phyloP scores from a whole-genome alignment of 2,888 invertebrate genomes.

The Andrena flavipes region DNA sequence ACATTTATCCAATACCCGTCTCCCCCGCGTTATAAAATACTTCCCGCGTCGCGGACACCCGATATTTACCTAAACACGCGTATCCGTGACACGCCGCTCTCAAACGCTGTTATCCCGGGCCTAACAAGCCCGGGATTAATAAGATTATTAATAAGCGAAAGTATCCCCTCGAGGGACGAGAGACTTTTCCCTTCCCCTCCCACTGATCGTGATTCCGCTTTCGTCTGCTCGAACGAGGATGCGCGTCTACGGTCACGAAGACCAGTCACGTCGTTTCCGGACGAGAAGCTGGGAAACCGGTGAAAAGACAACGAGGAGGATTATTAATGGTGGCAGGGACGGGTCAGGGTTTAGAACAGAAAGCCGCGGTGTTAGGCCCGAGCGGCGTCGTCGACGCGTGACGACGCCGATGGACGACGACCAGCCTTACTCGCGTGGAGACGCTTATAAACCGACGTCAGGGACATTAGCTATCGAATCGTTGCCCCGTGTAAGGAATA shows the following conservation, averaged over 20 bases:
- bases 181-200: slow-evolving; percentile 19
- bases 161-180: slow-evolving; percentile 34
- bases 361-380: slow-evolving; percentile 23
- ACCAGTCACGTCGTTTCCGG: background rate
- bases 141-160: slow-evolving; percentile 64
- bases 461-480: slow-evolving; percentile 73
- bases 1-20: background rate
- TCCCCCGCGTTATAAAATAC: slow-evolving; percentile 26
- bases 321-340: slow-evolving; percentile 57
- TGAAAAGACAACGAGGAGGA: slow-evolving; percentile 33
- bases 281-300: slow-evolving; percentile 14
- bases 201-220: background rate
- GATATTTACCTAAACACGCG: slow-evolving; percentile 32
- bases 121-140: slow-evolving; percentile 45
- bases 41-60: slow-evolving; percentile 11
- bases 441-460: slow-evolving; percentile 59
- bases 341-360: slow-evolving; percentile 50
- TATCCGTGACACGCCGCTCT: slow-evolving; percentile 19
- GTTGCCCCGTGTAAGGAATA: slow-evolving; percentile 71
- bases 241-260: background rate
- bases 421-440: slow-evolving; percentile 11
- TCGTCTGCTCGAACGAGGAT: slow-evolving; percentile 10
- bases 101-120: slow-evolving; percentile 9
- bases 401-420: slow-evolving; percentile 40
- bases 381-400: slow-evolving; percentile 39